Evolutionary conservation across 1,140 invertebrate genomes (phyloP).

Genomic region (Prorops nasuta): DNA sequence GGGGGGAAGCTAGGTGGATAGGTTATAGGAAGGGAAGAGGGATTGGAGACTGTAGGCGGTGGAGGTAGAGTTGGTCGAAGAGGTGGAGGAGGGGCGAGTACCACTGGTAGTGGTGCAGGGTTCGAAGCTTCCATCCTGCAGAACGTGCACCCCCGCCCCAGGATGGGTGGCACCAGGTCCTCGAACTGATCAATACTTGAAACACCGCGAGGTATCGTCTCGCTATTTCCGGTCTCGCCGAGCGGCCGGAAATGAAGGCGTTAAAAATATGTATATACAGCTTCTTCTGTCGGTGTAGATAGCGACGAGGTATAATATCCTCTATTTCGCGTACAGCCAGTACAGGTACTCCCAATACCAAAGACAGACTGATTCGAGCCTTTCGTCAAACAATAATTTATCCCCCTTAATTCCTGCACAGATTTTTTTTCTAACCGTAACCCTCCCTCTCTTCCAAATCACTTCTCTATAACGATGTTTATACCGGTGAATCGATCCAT

Average conservation of each 20-base stretch:
- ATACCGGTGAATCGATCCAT: too few species aligned
- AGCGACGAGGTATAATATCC: slow-evolving; percentile 29
- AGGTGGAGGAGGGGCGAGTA: slow-evolving; percentile 14
- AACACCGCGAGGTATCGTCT: slow-evolving; percentile 56
- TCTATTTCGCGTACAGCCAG: slow-evolving; percentile 1
- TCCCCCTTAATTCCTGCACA: too few species aligned
- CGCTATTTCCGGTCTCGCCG: slow-evolving; percentile 53
- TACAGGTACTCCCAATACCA: slow-evolving; percentile 21
- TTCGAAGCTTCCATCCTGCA: slow-evolving; percentile 16
- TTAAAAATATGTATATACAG: slow-evolving; percentile 43
- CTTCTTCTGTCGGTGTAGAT: slow-evolving; percentile 16
- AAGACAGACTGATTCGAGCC: slow-evolving; percentile 7
- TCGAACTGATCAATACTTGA: slow-evolving; percentile 57
- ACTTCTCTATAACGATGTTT: too few species aligned
- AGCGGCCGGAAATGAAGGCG: slow-evolving; percentile 53
- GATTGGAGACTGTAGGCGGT: not conserved
- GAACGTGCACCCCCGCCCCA: not conserved
- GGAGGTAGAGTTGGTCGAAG: slow-evolving; percentile 3
- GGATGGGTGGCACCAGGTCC: slow-evolving; percentile 35
- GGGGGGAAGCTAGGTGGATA: too few species aligned
- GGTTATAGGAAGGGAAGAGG: not conserved
- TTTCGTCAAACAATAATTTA: too few species aligned
- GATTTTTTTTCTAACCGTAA: too few species aligned
- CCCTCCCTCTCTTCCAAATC: too few species aligned
- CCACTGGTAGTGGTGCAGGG: too few species aligned